Evolutionary conservation across 2,113 vertebrate genomes (phyloP).

Genomic region (Antechinus stuartii): DNA sequence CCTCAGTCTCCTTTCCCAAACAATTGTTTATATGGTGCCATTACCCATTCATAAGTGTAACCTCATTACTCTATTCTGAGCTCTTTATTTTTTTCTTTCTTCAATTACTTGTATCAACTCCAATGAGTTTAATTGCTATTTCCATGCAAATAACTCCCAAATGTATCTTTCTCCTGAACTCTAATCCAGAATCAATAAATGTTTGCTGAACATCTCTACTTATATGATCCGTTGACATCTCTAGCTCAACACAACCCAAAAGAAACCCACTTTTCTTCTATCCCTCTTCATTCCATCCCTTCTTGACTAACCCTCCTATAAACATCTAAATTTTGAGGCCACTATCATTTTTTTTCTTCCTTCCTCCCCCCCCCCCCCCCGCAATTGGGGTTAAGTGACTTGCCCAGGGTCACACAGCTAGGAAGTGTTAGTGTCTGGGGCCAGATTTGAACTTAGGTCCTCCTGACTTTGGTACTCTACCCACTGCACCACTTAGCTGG

Average conservation of each 20-base stretch:
- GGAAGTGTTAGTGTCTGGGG: no score
- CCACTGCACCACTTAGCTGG: no score
- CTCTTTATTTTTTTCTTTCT: no score
- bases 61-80: not conserved
- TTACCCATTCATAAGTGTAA: not conserved
- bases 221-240: not conserved
- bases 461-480: no score
- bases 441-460: no score
- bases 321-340: not conserved
- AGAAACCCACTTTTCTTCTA: not conserved
- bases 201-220: not conserved
- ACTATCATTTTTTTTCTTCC: not conserved
- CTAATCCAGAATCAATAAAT: not conserved
- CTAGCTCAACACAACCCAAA: not conserved
- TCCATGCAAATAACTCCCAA: no score
- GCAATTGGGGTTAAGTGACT: no score
- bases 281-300: not conserved
- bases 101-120: no score
- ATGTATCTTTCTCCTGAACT: not conserved
- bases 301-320: not conserved
- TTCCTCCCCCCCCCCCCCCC: no score
- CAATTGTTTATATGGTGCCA: no score
- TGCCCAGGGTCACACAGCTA: no score
- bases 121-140: no score
- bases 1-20: not conserved